A percentile compares a stretch with the other conserved stretches of the same genome.
Evolutionary conservation across 2,113 vertebrate species (phyloP).

Genomic region (Promerops cafer): DNA sequence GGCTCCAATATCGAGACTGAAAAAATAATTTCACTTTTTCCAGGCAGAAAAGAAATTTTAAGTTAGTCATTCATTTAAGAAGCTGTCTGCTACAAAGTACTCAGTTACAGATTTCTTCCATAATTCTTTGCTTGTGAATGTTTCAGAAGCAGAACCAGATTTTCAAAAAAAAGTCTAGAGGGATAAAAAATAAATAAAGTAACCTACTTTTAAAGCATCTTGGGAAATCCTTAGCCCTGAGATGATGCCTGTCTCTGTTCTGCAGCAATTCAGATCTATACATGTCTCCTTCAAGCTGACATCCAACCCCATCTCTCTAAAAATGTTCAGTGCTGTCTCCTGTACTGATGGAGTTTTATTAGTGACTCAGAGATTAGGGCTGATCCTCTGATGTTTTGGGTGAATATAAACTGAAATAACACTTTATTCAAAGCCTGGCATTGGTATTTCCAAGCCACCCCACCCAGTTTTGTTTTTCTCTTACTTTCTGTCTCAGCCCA

Average conservation of each 20-base stretch:
- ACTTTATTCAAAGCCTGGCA: neutral
- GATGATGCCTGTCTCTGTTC: neutral
- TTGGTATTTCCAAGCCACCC: neutral
- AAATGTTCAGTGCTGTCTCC: neutral
- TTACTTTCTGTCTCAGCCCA: neutral
- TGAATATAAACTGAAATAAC: neutral
- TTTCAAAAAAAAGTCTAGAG: neutral
- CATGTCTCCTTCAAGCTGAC: neutral
- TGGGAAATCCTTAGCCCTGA: constrained; percentile 29
- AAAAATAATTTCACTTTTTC: neutral
- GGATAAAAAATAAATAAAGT: constrained; percentile 24
- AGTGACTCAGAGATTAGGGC: neutral
- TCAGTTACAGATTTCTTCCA: neutral
- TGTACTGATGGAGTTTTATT: neutral
- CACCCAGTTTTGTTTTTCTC: neutral
- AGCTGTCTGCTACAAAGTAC: neutral
- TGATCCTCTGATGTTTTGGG: neutral
- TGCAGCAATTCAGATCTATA: neutral
- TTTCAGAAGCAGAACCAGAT: neutral
- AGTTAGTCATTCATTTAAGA: neutral
- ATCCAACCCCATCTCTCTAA: neutral
- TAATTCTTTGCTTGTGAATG: neutral
- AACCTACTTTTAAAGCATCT: constrained; percentile 20
- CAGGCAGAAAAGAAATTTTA: neutral
- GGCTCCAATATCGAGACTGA: neutral